These are phyloP conservation scores for Peromyscus aztecus DNA, from an alignment of 2,797 vertebrate genomes.

Conservation along the genomic window DNA sequence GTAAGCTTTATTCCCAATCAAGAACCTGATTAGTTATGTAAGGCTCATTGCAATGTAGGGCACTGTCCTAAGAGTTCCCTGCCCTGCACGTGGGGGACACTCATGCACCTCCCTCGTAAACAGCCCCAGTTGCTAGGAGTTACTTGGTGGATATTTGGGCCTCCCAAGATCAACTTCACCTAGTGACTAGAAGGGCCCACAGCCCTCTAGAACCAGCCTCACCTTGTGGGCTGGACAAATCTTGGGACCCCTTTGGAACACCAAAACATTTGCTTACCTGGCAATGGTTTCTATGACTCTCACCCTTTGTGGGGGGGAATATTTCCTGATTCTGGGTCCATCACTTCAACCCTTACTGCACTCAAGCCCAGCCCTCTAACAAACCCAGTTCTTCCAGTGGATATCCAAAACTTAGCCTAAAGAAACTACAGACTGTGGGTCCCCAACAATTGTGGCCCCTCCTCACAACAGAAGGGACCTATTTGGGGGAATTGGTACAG, in stretches of 20 bases:
- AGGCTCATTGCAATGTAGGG: not conserved
- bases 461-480: not conserved
- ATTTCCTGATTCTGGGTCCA: not conserved
- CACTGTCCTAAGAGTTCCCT: not conserved
- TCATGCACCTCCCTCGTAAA: not conserved
- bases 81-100: not conserved
- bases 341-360: not conserved
- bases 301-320: not conserved
- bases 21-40: not conserved
- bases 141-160: not conserved
- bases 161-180: too few relatives aligned
- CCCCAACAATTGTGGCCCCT: not conserved
- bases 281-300: not conserved
- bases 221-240: not conserved
- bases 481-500: not conserved
- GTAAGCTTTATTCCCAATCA: not conserved
- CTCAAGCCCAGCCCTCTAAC: not conserved
- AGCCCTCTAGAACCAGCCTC: not conserved
- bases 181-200: not conserved
- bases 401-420: not conserved
- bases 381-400: not conserved
- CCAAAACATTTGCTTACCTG: not conserved
- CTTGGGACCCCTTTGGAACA: not conserved
- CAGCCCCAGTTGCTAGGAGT: not conserved
- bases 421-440: not conserved